A percentile compares a stretch with the other conserved stretches of the same genome.
phyloP scores from a whole-genome alignment of 2,113 vertebrate genomes.

The Anarrhichthys ocellatus region DNA sequence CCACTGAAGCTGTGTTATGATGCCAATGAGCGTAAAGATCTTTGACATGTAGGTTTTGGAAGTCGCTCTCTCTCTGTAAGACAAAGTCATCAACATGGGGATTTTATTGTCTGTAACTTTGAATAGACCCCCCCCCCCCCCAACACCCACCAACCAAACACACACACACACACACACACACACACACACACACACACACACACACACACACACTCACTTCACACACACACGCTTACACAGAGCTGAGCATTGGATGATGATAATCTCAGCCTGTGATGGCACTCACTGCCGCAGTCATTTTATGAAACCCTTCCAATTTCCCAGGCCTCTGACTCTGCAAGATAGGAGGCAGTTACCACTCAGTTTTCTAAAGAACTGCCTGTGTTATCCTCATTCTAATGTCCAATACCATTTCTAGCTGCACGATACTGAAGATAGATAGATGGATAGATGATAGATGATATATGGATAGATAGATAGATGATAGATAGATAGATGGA shows the following conservation, averaged over 20 bases:
- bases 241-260: conserved; percentile 42
- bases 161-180: background rate
- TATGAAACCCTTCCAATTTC: conserved; percentile 63
- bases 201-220: background rate
- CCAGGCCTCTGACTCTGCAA: conserved; percentile 53
- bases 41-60: background rate
- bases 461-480: background rate
- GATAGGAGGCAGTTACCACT: conserved; percentile 43
- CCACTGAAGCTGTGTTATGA: background rate
- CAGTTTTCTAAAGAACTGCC: conserved; percentile 26
- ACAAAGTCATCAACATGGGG: conserved; percentile 8
- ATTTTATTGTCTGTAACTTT: conserved; percentile 32
- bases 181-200: background rate
- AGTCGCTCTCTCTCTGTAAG: conserved; percentile 5
- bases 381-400: conserved; percentile 16
- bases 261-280: conserved; percentile 58
- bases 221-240: conserved; percentile 14
- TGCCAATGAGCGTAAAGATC: background rate
- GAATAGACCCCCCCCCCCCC: background rate
- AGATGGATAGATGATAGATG: background rate
- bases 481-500: conserved; percentile 12
- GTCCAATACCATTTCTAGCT: conserved; percentile 18
- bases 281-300: conserved; percentile 59
- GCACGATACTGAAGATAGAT: background rate
- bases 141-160: no score